phyloP scores from a whole-genome alignment of 2,888 invertebrate genomes.

The Odontothrips loti region DNA sequence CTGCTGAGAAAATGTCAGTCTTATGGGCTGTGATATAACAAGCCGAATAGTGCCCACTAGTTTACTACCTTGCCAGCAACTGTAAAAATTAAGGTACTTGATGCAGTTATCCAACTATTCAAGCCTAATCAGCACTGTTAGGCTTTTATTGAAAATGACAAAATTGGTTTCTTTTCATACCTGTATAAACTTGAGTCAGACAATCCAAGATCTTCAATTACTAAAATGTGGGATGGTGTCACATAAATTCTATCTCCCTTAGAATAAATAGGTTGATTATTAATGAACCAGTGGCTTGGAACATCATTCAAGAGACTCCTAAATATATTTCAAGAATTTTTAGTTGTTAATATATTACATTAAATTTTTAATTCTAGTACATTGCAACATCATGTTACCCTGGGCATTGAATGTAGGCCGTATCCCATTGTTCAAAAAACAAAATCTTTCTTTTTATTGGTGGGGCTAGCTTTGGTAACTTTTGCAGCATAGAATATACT shows the following conservation, averaged over 20 bases:
- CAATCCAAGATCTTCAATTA: conserved; percentile 52
- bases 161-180: conserved; percentile 42
- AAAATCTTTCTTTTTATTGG: conserved; percentile 47
- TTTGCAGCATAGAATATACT: conserved; percentile 54
- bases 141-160: neutral
- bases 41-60: conserved; percentile 60
- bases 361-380: neutral
- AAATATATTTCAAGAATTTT: conserved; percentile 28
- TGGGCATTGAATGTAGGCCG: conserved; percentile 50
- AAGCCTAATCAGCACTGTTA: neutral
- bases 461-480: conserved; percentile 49
- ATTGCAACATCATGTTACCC: conserved; percentile 43
- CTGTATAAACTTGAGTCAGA: conserved; percentile 59
- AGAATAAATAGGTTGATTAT: conserved; percentile 51
- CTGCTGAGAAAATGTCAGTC: conserved; percentile 20
- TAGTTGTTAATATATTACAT: conserved; percentile 20
- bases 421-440: conserved; percentile 46
- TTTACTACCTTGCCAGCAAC: conserved; percentile 61
- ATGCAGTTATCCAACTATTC: neutral
- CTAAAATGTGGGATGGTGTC: conserved; percentile 55
- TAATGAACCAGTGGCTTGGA: conserved; percentile 56
- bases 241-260: conserved; percentile 54
- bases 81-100: conserved; percentile 43
- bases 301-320: conserved; percentile 54
- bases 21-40: conserved; percentile 37